These are phyloP conservation scores for Lepeophtheirus salmonis DNA, from an alignment of 1,140 invertebrate genomes.

Conservation along the genomic window DNA sequence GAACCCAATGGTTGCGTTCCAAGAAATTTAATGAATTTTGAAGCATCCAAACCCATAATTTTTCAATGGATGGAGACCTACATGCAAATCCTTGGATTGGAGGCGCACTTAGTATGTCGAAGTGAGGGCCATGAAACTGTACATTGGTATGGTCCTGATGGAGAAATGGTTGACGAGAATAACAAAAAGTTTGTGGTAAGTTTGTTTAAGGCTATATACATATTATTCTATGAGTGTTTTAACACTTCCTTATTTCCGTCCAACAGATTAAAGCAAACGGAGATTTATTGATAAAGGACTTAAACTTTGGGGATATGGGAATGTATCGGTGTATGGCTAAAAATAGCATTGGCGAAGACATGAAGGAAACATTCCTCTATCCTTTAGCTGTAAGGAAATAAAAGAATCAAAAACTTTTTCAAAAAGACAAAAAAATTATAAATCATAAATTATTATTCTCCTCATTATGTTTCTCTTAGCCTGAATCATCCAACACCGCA, in stretches of 20 bases:
- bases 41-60: neutral
- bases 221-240: neutral
- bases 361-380: constrained; percentile 12
- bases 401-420: neutral
- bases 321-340: constrained; percentile 5
- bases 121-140: neutral
- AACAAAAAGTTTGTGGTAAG: constrained; percentile 2
- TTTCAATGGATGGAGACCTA: constrained; percentile 9
- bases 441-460: neutral
- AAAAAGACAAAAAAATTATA: neutral
- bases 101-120: constrained; percentile 2
- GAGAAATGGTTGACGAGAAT: neutral
- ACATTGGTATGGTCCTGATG: neutral
- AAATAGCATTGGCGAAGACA: constrained; percentile 7
- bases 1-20: constrained; percentile 6
- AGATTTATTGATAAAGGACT: constrained; percentile 10
- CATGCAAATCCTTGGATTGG: neutral
- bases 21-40: neutral
- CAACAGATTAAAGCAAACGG: neutral
- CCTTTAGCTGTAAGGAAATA: constrained; percentile 1
- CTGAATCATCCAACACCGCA: neutral
- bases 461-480: neutral
- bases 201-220: neutral
- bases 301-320: constrained; percentile 12
- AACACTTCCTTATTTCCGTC: neutral